Percentiles rank a stretch among this genome's conserved stretches.
phyloP scores from a whole-genome alignment of 1,140 invertebrate species.

The Orchesella cincta region DNA sequence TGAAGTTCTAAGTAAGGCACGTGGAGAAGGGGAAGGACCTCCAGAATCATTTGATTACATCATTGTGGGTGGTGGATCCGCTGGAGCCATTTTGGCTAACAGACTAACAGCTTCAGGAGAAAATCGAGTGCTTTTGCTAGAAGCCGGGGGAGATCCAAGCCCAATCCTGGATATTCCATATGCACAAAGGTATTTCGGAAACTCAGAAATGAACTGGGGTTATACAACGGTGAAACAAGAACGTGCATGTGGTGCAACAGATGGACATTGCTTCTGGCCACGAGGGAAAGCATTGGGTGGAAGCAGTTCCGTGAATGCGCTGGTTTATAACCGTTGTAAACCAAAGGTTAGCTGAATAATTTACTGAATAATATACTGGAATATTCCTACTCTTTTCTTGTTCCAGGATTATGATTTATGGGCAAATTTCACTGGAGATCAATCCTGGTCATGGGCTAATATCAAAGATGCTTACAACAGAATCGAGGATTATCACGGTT shows the following conservation, averaged over 20 bases:
- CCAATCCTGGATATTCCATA: constrained; percentile 40
- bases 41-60: constrained; percentile 37
- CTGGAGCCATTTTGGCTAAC: constrained; percentile 30
- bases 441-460: not conserved
- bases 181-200: not conserved
- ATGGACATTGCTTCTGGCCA: constrained; percentile 54
- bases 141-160: constrained; percentile 76
- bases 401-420: not conserved
- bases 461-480: not conserved
- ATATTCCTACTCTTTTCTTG: not conserved
- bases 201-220: not conserved
- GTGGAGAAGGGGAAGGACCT: constrained; percentile 15
- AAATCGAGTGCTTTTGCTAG: constrained; percentile 65
- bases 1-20: constrained; percentile 1
- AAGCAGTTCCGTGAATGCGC: constrained; percentile 66
- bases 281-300: constrained; percentile 60
- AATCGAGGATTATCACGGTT: constrained; percentile 14
- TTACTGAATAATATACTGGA: not conserved
- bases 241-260: not conserved
- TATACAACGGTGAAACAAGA: not conserved
- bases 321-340: constrained; percentile 71
- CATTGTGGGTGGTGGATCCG: constrained; percentile 31
- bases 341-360: constrained; percentile 57
- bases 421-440: constrained; percentile 9
- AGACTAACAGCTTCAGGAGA: constrained; percentile 24